phyloP scores from a whole-genome alignment of 2,113 vertebrate genomes.

The Tupaia tana region DNA sequence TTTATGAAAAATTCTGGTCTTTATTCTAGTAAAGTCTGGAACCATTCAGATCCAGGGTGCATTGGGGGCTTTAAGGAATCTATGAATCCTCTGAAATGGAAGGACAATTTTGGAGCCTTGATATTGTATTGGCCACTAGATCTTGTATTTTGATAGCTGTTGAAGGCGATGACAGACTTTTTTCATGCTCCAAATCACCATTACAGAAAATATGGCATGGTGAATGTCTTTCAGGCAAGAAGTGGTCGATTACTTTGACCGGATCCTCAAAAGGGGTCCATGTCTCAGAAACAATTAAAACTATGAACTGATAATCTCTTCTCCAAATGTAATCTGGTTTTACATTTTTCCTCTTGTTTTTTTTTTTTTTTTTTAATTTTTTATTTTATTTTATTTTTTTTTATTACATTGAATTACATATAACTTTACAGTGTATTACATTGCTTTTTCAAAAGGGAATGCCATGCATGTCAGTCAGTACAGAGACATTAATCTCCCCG shows the following conservation, averaged over 20 bases:
- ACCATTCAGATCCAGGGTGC: background rate
- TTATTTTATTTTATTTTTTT: no score
- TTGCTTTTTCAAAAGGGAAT: no score
- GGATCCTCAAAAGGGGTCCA: background rate
- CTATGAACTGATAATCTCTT: background rate
- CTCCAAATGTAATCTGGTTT: background rate
- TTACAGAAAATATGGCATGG: background rate
- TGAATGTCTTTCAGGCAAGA: background rate
- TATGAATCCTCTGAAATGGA: background rate
- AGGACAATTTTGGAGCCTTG: background rate
- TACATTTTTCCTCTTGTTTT: background rate
- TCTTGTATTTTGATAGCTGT: background rate
- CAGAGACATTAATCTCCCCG: no score
- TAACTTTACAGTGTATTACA: no score
- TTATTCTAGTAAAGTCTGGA: background rate
- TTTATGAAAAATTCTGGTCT: background rate
- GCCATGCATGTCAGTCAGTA: no score
- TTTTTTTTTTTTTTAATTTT: no score
- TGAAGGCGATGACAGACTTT: background rate
- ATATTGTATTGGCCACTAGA: background rate
- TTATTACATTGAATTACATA: no score
- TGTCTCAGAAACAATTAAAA: background rate
- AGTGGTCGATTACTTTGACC: background rate
- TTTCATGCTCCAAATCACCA: background rate
- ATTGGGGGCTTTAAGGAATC: background rate